Evolutionary conservation across 2,797 vertebrate genomes (phyloP).

Genomic region (Rhinophrynus dorsalis): DNA sequence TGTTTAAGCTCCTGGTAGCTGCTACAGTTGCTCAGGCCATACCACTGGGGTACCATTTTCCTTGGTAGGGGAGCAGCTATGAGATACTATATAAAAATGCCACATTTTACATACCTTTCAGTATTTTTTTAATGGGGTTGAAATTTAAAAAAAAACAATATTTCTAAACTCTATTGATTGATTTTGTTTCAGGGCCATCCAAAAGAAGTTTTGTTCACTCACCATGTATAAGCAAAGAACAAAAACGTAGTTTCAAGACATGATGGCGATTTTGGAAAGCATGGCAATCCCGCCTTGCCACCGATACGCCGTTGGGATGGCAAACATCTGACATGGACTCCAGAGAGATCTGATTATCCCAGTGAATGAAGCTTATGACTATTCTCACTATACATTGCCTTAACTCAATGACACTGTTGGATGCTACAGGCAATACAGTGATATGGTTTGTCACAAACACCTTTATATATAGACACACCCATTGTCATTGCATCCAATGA

Average conservation of each 20-base stretch:
- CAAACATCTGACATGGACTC: slow-evolving; percentile 65
- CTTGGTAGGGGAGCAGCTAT: too few relatives aligned
- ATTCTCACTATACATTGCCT: too few relatives aligned
- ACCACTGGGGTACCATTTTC: background rate
- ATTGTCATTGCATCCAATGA: too few relatives aligned
- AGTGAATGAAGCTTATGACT: slow-evolving; percentile 65
- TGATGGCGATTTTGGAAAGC: slow-evolving; percentile 68
- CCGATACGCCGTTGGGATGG: slow-evolving; percentile 57
- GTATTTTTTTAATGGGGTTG: background rate
- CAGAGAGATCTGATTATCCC: slow-evolving; percentile 70
- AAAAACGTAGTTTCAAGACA: slow-evolving; percentile 69
- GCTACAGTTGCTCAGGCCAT: background rate
- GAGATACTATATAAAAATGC: background rate
- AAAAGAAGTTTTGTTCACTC: slow-evolving; percentile 64
- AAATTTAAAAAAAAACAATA: background rate
- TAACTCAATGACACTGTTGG: too few relatives aligned
- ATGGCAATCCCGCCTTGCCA: slow-evolving; percentile 56
- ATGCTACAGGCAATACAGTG: too few relatives aligned
- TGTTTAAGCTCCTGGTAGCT: too few relatives aligned
- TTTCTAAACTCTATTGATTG: rapidly evolving
- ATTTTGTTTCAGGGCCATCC: slow-evolving; percentile 72
- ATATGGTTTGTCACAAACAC: too few relatives aligned
- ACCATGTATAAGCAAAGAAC: slow-evolving; percentile 60
- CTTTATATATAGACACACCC: too few relatives aligned
- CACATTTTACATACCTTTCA: background rate